Evolutionary conservation across 2,113 vertebrate species (phyloP).

Genomic region (Eurystomus gularis): DNA sequence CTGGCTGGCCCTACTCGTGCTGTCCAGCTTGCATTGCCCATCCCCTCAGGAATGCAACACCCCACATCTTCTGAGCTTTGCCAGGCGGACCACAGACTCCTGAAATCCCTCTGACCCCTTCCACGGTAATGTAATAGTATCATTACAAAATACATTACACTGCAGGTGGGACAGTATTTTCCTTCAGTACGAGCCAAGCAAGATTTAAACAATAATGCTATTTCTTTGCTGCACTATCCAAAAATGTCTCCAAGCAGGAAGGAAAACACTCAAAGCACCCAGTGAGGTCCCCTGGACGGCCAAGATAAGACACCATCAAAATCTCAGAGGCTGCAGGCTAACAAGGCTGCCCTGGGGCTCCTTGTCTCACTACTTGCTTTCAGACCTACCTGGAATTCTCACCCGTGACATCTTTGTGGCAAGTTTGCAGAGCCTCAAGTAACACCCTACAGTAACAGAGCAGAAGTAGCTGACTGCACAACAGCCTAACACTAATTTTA

Average conservation of each 20-base stretch:
- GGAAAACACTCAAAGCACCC: background rate
- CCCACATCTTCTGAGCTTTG: background rate
- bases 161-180: background rate
- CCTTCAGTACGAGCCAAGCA: background rate
- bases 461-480: background rate
- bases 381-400: slow-evolving; percentile 82
- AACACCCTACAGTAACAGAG: background rate
- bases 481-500: background rate
- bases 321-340: background rate
- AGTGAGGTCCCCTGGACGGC: background rate
- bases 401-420: slow-evolving; percentile 77
- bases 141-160: background rate
- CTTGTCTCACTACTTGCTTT: background rate
- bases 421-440: background rate
- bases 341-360: background rate
- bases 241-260: background rate
- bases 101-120: background rate
- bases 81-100: background rate
- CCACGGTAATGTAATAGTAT: background rate
- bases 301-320: background rate
- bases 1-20: background rate
- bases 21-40: background rate
- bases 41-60: background rate
- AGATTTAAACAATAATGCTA: background rate
- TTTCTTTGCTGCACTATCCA: background rate